Percentiles rank a stretch among this genome's conserved stretches.
phyloP scores from a whole-genome alignment of 2,113 vertebrate species.

The Nothoprocta pentlandii region DNA sequence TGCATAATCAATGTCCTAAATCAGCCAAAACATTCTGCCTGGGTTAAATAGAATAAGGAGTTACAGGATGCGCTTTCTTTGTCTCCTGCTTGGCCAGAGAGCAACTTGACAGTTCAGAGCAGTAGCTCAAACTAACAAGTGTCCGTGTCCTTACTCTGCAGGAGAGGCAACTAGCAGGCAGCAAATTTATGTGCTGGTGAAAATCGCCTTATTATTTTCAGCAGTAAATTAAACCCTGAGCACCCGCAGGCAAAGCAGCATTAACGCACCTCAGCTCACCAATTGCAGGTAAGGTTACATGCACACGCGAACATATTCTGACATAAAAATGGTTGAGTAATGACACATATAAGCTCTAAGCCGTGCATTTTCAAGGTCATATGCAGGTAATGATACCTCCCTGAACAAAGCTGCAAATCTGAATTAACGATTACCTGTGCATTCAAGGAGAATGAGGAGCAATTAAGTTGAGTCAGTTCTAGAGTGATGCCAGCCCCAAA shows the following conservation, averaged over 20 bases:
- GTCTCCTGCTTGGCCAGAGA: neutral
- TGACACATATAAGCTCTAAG: accelerated
- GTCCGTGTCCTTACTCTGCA: conserved; percentile 25
- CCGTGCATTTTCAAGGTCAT: neutral
- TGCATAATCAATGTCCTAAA: conserved; percentile 41
- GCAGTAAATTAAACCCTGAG: conserved; percentile 29
- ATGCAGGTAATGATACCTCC: neutral
- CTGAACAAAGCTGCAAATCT: neutral
- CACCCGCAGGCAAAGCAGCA: neutral
- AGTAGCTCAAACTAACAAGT: conserved; percentile 54
- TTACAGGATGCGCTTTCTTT: neutral
- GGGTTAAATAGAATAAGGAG: neutral
- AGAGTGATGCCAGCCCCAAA: neutral
- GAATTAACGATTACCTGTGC: neutral
- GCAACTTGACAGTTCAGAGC: conserved; percentile 14
- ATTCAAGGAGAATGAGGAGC: neutral
- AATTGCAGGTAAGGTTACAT: neutral
- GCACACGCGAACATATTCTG: accelerated
- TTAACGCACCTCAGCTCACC: neutral
- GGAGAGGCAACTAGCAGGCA: neutral
- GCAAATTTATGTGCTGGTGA: conserved; percentile 32
- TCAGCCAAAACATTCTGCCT: neutral
- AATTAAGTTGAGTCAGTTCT: neutral
- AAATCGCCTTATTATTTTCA: conserved; percentile 47
- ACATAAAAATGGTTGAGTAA: neutral